phyloP scores from a whole-genome alignment of 2,888 invertebrate genomes.

The Agonopterix heracliana region DNA sequence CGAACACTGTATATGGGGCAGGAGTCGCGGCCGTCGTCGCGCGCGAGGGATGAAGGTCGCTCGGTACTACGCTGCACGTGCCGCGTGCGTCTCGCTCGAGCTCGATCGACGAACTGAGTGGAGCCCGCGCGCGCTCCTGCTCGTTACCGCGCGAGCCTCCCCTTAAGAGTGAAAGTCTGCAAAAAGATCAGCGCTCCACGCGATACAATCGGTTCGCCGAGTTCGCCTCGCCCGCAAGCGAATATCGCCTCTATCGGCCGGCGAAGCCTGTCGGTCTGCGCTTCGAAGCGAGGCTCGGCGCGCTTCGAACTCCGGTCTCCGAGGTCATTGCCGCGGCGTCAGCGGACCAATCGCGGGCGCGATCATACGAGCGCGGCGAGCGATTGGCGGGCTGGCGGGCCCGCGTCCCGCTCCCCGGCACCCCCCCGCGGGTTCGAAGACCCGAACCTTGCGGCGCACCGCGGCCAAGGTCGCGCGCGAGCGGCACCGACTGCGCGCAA shows the following conservation, averaged over 20 bases:
- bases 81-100: slow-evolving; percentile 69
- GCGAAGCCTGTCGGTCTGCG: slow-evolving; percentile 71
- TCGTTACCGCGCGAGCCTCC: slow-evolving; percentile 56
- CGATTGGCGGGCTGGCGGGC: slow-evolving; percentile 60
- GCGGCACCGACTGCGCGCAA: slow-evolving; percentile 61
- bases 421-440: slow-evolving; percentile 81
- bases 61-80: slow-evolving; percentile 49
- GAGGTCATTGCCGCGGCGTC: slow-evolving; percentile 88
- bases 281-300: slow-evolving; percentile 80
- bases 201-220: slow-evolving; percentile 71
- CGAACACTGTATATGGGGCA: slow-evolving; percentile 56
- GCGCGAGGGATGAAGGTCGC: slow-evolving; percentile 52
- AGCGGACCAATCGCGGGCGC: slow-evolving; percentile 67
- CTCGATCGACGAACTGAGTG: slow-evolving; percentile 77
- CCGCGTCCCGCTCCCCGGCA: slow-evolving; percentile 55
- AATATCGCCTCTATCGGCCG: slow-evolving; percentile 70
- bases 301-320: slow-evolving; percentile 87
- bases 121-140: slow-evolving; percentile 62
- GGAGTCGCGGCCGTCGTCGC: slow-evolving; percentile 40
- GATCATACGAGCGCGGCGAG: slow-evolving; percentile 62
- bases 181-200: slow-evolving; percentile 70
- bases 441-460: slow-evolving; percentile 91
- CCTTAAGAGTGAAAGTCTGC: slow-evolving; percentile 78
- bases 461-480: slow-evolving; percentile 84
- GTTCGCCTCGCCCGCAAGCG: slow-evolving; percentile 51